Conservation (phyloP, 2,888 invertebrate genomes). For the Salticus scenicus region DNA sequence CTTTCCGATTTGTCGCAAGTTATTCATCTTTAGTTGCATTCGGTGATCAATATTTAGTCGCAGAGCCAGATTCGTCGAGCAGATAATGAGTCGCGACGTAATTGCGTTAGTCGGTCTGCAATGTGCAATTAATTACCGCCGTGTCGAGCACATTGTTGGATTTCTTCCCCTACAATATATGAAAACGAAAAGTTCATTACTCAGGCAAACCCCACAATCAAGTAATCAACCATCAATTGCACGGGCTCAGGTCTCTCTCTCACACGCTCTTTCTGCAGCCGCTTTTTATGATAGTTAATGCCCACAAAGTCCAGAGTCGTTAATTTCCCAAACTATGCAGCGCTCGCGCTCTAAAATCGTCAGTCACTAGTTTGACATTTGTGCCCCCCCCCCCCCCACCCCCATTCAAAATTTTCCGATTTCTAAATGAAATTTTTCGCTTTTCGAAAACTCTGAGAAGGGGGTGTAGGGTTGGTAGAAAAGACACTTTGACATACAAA, state of each 20-base stretch:
- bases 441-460: neutral
- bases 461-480: neutral
- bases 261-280: neutral
- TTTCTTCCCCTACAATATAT: constrained; percentile 56
- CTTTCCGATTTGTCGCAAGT: constrained; percentile 59
- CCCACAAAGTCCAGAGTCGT: constrained; percentile 55
- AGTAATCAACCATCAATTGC: constrained; percentile 70
- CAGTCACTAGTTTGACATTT: constrained; percentile 59
- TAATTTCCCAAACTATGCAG: constrained; percentile 66
- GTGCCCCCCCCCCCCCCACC: constrained; percentile 26
- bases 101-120: constrained; percentile 69
- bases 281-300: constrained; percentile 68
- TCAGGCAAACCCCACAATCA: constrained; percentile 68
- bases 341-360: constrained; percentile 39
- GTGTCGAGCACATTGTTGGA: constrained; percentile 69
- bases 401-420: constrained; percentile 64
- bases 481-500: constrained; percentile 54
- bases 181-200: constrained; percentile 69
- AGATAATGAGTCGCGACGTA: constrained; percentile 69
- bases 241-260: constrained; percentile 25
- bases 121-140: constrained; percentile 69
- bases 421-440: constrained; percentile 62
- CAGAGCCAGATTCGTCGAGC: constrained; percentile 58
- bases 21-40: constrained; percentile 69
- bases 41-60: constrained; percentile 62